Evolutionary conservation across 2,888 invertebrate genomes (phyloP), one percentile per base, ranked within the genome.

Genomic region (Aporophyla nigra): DNA sequence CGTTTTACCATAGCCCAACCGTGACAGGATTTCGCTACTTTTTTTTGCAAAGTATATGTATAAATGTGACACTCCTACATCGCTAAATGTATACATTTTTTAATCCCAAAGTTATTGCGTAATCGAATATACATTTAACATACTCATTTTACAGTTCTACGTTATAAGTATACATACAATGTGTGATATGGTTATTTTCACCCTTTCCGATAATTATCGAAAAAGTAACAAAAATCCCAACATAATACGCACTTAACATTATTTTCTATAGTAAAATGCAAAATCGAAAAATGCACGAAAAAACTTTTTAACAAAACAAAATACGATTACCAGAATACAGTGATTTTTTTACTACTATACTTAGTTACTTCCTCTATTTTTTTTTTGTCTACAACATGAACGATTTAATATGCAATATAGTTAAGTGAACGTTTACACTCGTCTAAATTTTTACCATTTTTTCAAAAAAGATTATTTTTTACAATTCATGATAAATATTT

Each of bases 131-230:
- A 92, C 90, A 91, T 92, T 92, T 90, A 90, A 91, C 86, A 92
- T 92, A 93, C 84, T 89, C 91, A 91, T 90, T 90, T 89, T 91
- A 91, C 89, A 91, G 89, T 84, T 88, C 92, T 93, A 93, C 89
- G 88, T 91, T 92, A 92, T 88, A 93, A 92, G 91, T 94, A 94
- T 93, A 94, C 93, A 94, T 95, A 94, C 88, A 92, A 93, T 94
- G 89, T 91, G 96, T 96, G 96, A 96, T 96, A 96, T 96, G 96
- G 94, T 95, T 93, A 92, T 92, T 89, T 94, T 92, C 93, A 94
- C 93, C 94, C 93, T 92, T 90, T 90, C 86, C 84, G 82, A 84
- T 77, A 56, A 43, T 66, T 65, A 83, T 83, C 85, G 86, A 85
- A 84, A 86, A 87, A 80, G 83, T 86, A 82, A 87, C 83, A 67